Base-by-base conservation (phyloP, 2,113 vertebrate genomes). In the Ifrita kowaldi region DNA sequence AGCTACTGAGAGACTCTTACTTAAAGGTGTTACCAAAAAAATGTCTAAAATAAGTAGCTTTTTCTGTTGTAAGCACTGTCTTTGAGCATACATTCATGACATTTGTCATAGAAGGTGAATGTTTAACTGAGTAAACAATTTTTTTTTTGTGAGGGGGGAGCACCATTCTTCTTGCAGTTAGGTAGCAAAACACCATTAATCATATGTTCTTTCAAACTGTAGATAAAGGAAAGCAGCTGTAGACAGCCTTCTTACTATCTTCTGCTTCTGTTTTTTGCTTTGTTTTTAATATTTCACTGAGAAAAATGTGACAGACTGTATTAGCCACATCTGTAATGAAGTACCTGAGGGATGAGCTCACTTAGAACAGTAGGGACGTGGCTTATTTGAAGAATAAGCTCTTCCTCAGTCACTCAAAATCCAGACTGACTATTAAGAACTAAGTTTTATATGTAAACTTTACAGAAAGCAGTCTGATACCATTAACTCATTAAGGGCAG, bases 251-350 rank as follows among this genome's bases (percentile, higher is more conserved):
- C 65, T 75, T 89, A 4, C 62, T 76, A 68, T 57, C 6, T 89
- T 87, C 41, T 91, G 26, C 37, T 91, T 75, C 70, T 88, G 35
- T 42, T 80, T 93, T 90, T 63, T 73, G 11, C 49, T 84, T 83
- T 93, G 13, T 44, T 91, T 86, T 92, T 89, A 89, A 44, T 91
- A 89, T 37, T 24, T 91, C 60, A 75, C 67, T 80, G 64, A 94
- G 74, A 86, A 60, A 94, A 90, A 81, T 55, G 74, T 41, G 55
- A 60, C 50, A 91, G 80, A 69, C 32, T 35, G 22, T 47, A 59
- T 91, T 76, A 74, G 24, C n/a, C 26, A 57, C 13, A 24, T 94
- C 87, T 85, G 30, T 68, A 88, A 15, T 70, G 55, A 74, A 81
- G 71, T 64, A 93, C 32, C 64, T 87, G 88, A 90, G 68, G 42